Conservation (phyloP, 2,113 vertebrate species). For the Ginglymostoma cirratum region DNA sequence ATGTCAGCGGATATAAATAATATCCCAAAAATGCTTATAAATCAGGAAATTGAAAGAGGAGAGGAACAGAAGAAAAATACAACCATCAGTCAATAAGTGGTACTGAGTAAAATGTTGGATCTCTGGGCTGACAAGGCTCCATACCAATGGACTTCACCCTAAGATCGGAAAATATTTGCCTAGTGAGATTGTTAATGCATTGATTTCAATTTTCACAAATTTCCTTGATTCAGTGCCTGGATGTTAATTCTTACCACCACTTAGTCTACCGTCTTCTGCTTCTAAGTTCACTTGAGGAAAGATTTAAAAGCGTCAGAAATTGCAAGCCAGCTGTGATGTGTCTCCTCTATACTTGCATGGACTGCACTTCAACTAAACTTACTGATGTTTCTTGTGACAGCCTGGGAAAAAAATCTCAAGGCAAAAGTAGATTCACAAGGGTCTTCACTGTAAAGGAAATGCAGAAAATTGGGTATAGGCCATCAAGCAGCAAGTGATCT, state of each 20-base stretch:
- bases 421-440: not conserved
- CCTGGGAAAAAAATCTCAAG: not conserved
- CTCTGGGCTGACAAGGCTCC: no score
- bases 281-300: not conserved
- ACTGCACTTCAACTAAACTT: not conserved
- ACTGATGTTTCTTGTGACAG: not conserved
- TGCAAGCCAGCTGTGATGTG: not conserved
- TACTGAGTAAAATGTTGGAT: no score
- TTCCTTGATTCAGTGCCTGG: not conserved
- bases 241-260: not conserved
- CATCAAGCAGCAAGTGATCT: not conserved
- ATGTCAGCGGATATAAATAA: no score
- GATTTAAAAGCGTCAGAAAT: not conserved
- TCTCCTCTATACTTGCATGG: not conserved
- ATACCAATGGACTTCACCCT: no score
- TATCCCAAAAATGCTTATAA: no score
- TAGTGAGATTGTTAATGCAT: no score
- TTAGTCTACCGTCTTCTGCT: not conserved
- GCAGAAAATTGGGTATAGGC: not conserved
- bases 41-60: no score
- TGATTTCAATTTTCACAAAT: no score
- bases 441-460: not conserved
- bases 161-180: no score
- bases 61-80: no score
- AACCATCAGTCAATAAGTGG: no score